phyloP scores from a whole-genome alignment of 2,113 vertebrate genomes.

The Aptenodytes patagonicus region DNA sequence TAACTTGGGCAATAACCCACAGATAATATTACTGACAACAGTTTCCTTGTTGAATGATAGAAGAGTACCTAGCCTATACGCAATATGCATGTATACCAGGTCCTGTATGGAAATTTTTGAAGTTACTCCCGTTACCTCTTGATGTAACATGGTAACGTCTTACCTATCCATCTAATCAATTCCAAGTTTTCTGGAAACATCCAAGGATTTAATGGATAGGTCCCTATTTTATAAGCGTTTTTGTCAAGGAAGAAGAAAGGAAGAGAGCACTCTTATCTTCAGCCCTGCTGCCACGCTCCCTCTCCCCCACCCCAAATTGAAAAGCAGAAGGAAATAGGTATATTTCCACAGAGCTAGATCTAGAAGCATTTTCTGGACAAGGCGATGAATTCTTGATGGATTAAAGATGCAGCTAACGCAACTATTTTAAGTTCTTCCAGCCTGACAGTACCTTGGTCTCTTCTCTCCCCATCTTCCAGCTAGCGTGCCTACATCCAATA shows the following conservation, averaged over 20 bases:
- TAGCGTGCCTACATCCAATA: neutral
- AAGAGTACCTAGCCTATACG: neutral
- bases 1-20: neutral
- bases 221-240: neutral
- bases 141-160: neutral
- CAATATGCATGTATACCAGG: neutral
- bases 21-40: neutral
- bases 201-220: neutral
- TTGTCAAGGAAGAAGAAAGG: neutral
- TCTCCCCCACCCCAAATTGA: neutral
- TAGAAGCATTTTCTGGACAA: neutral
- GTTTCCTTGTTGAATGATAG: neutral
- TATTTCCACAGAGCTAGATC: neutral
- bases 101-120: neutral
- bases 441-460: neutral
- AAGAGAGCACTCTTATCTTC: neutral
- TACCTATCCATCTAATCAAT: neutral
- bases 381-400: neutral
- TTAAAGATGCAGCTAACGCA: neutral
- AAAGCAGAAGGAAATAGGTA: neutral
- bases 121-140: neutral
- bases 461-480: neutral
- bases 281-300: neutral
- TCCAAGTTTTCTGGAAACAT: neutral
- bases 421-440: neutral